phyloP scores from a whole-genome alignment of 53 echinoderm and acorn worm species.

The Glandiceps talaboti region DNA sequence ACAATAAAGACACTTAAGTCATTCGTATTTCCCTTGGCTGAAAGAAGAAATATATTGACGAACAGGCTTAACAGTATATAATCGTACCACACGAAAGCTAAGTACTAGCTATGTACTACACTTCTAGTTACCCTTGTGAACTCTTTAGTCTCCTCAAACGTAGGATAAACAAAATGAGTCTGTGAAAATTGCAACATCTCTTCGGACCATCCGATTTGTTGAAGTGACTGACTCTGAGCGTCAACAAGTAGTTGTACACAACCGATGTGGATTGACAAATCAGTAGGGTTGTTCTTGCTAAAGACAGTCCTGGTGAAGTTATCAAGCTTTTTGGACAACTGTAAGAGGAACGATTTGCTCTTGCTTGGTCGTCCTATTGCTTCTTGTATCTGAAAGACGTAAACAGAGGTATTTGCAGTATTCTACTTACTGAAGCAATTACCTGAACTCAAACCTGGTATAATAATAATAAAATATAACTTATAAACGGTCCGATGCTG shows the following conservation, averaged over 20 bases:
- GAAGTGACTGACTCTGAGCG: constrained; percentile 21
- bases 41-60: too few relatives aligned
- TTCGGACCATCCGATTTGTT: background rate
- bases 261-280: constrained; percentile 51
- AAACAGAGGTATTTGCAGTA: too few relatives aligned
- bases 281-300: constrained; percentile 42
- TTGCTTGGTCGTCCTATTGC: background rate
- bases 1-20: too few relatives aligned
- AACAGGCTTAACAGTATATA: too few relatives aligned
- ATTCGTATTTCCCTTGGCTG: too few relatives aligned
- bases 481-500: too few relatives aligned
- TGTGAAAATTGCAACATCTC: background rate
- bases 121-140: constrained; percentile 18
- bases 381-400: background rate
- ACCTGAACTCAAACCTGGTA: too few relatives aligned
- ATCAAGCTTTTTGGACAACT: background rate
- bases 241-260: constrained; percentile 30
- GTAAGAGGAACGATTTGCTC: background rate
- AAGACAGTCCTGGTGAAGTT: background rate
- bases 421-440: too few relatives aligned
- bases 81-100: too few relatives aligned
- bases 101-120: too few relatives aligned
- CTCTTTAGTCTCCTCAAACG: constrained; percentile 8
- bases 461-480: too few relatives aligned
- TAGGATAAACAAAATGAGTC: constrained; percentile 9